These are phyloP conservation scores for Columba janthina DNA, from an alignment of 2,113 vertebrate genomes.

Conservation along the genomic window DNA sequence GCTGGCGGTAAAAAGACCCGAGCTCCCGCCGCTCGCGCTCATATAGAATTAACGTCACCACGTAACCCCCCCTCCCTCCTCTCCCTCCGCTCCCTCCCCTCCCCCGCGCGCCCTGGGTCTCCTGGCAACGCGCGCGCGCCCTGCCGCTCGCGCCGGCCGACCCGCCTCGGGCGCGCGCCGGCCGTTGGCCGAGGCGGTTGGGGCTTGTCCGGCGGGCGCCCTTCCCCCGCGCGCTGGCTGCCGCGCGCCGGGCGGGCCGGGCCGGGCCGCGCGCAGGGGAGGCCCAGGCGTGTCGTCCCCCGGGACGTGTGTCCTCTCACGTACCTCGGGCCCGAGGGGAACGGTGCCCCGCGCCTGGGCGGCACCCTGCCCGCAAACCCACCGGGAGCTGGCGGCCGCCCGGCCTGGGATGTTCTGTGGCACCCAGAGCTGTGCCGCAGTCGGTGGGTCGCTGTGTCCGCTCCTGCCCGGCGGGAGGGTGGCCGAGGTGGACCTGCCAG, in stretches of 20 bases:
- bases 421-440: accelerated
- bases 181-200: neutral
- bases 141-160: no score
- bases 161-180: no score
- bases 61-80: slow-evolving; percentile 69
- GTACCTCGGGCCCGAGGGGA: neutral
- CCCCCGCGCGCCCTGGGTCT: slow-evolving; percentile 62
- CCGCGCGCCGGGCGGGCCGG: no score
- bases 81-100: neutral
- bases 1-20: slow-evolving; percentile 89
- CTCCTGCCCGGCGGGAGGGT: neutral
- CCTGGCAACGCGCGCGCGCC: slow-evolving; percentile 77
- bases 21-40: slow-evolving; percentile 93
- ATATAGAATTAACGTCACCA: slow-evolving; percentile 94
- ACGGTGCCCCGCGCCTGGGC: accelerated
- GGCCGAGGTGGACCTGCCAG: neutral
- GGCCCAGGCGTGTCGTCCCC: neutral
- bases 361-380: neutral
- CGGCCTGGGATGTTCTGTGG: accelerated
- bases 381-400: neutral
- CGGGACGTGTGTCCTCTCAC: neutral
- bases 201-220: neutral
- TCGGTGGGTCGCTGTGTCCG: accelerated
- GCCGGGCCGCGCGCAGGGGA: no score
- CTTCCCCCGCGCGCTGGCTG: neutral